These are phyloP conservation scores for Drosophila nr. fundita DNA, from an alignment of 2,888 invertebrate genomes.

Conservation along the genomic window DNA sequence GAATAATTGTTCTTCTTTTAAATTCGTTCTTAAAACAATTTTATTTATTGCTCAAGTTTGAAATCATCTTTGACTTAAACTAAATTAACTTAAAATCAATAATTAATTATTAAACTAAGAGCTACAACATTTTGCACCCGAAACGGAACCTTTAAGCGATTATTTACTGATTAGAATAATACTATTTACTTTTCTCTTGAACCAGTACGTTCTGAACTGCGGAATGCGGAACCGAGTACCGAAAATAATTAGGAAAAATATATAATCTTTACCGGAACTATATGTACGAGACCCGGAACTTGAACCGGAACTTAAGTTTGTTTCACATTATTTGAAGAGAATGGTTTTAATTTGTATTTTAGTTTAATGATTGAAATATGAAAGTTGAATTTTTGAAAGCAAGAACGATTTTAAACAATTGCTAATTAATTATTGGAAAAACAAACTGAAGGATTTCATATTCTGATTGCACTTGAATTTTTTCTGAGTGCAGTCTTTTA, in stretches of 20 bases:
- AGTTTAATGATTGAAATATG: neutral
- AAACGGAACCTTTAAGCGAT: neutral
- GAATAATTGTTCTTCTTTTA: neutral
- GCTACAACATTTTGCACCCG: neutral
- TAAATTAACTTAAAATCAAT: neutral
- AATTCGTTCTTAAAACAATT: neutral
- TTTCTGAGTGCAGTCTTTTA: slow-evolving; percentile 9
- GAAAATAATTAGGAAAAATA: neutral
- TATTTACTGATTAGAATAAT: neutral
- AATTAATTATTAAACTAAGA: neutral
- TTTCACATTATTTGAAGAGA: neutral
- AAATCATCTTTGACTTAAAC: neutral
- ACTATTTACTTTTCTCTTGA: neutral
- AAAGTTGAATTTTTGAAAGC: neutral
- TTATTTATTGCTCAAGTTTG: neutral
- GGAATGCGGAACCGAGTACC: neutral
- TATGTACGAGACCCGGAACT: neutral
- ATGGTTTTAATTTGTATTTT: neutral
- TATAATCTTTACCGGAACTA: neutral
- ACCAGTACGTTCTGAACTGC: neutral
- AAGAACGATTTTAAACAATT: neutral
- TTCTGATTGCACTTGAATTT: neutral
- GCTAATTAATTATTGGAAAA: neutral
- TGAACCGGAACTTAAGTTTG: neutral
- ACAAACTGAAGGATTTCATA: neutral